A percentile compares a stretch with the other conserved stretches of the same genome.
Evolutionary conservation across 2,797 vertebrate genomes (phyloP).

Genomic region (Ctenopoma kingsleyae): DNA sequence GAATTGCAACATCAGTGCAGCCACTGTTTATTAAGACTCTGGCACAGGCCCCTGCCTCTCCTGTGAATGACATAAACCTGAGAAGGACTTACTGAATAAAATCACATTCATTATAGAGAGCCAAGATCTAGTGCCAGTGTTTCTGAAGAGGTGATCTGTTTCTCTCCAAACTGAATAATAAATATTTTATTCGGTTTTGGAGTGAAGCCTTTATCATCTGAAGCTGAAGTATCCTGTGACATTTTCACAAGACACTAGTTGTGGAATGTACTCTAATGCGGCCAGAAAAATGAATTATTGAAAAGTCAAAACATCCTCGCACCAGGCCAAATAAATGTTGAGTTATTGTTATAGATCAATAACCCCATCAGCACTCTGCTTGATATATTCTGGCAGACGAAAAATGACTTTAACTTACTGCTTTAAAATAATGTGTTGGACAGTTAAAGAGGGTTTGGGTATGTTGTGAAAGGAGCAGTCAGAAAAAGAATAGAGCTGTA

Average conservation of each 20-base stretch:
- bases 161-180: conserved; percentile 13
- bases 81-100: conserved; percentile 16
- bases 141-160: conserved; percentile 22
- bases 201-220: conserved; percentile 20
- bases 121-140: conserved; percentile 7
- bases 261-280: conserved; percentile 24
- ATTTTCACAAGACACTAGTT: conserved; percentile 31
- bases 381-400: conserved; percentile 39
- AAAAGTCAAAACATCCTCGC: conserved; percentile 32
- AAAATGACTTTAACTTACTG: conserved; percentile 25
- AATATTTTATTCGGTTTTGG: conserved; percentile 5
- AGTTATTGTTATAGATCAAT: conserved; percentile 67
- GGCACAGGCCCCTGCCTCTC: neutral
- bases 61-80: conserved; percentile 4
- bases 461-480: conserved; percentile 14
- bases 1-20: neutral
- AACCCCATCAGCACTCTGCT: conserved; percentile 42
- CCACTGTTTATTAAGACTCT: neutral
- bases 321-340: conserved; percentile 48
- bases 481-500: conserved; percentile 26
- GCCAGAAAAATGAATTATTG: conserved; percentile 50
- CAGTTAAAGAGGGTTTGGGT: conserved; percentile 33
- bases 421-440: conserved; percentile 42
- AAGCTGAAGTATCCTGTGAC: conserved; percentile 20
- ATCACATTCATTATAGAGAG: neutral